Percentiles rank a stretch among this genome's conserved stretches.
Conservation (phyloP, 2,797 vertebrate genomes). For the Gallinago solitaria region DNA sequence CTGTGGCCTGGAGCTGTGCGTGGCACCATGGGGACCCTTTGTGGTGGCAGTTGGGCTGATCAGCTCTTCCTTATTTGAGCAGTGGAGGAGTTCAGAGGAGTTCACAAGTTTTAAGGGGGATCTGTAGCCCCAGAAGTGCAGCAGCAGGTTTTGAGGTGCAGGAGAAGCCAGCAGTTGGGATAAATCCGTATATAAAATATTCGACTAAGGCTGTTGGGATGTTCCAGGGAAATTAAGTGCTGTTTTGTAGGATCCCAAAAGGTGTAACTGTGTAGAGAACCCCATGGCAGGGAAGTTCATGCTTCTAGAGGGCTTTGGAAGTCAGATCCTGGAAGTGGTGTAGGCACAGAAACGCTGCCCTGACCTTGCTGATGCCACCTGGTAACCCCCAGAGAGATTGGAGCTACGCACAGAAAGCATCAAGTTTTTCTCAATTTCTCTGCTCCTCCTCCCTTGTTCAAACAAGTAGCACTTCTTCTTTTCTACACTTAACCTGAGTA, state of each 20-base stretch:
- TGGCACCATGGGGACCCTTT: not conserved
- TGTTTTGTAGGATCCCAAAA: not conserved
- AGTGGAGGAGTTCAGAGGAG: not conserved
- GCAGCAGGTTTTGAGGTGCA: not conserved
- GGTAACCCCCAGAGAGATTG: not conserved
- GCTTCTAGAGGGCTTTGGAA: not conserved
- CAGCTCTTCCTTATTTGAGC: not conserved
- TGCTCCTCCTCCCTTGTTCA: not conserved
- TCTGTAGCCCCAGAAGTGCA: not conserved
- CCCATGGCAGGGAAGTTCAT: rapidly evolving
- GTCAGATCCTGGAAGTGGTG: not conserved
- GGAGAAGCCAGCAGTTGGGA: not conserved
- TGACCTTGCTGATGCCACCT: not conserved
- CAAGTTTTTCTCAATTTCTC: not conserved
- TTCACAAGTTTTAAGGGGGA: not conserved
- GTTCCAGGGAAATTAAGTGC: not conserved
- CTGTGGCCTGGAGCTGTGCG: not conserved
- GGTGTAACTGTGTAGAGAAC: not conserved
- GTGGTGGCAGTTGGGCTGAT: not conserved
- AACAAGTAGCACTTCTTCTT: slow-evolving; percentile 3
- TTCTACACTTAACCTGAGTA: slow-evolving; percentile 59
- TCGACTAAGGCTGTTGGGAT: not conserved
- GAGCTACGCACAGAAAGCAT: not conserved
- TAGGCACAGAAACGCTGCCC: not conserved
- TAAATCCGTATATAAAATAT: not conserved